phyloP scores from a whole-genome alignment of 37 sponge, comb jelly and placozoan species.

The Beroe forskalii region DNA sequence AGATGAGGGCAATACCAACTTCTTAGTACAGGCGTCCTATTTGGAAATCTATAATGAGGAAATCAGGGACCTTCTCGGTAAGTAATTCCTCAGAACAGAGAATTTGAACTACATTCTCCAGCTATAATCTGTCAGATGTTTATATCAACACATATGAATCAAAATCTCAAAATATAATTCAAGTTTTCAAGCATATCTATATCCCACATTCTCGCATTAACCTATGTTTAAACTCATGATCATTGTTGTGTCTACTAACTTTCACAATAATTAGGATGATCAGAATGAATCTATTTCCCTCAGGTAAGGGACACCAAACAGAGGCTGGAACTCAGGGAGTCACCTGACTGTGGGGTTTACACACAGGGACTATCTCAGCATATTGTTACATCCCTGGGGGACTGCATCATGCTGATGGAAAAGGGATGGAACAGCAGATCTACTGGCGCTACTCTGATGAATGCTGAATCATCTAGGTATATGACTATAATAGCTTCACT shows the following conservation, averaged over 20 bases:
- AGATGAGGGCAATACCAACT: conserved; percentile 71
- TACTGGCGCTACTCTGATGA: conserved; percentile 96
- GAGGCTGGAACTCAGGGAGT: conserved; percentile 86
- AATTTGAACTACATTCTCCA: too few species aligned
- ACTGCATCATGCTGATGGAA: conserved; percentile 77
- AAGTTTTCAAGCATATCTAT: too few species aligned
- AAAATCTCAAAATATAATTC: too few species aligned
- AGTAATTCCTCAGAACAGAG: conserved; percentile 71
- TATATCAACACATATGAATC: too few species aligned
- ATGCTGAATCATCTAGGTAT: conserved; percentile 91
- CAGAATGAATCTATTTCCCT: neutral
- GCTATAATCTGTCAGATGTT: too few species aligned
- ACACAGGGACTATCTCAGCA: conserved; percentile 80
- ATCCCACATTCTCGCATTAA: too few species aligned
- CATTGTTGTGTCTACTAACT: too few species aligned
- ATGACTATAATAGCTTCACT: too few species aligned
- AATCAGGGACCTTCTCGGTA: conserved; percentile 88
- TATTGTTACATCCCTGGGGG: conserved; percentile 75
- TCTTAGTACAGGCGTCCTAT: conserved; percentile 82
- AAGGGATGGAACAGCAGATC: conserved; percentile 85
- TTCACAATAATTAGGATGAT: too few species aligned
- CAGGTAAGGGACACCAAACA: conserved; percentile 72
- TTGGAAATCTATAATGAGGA: conserved; percentile 98
- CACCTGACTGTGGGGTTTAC: conserved; percentile 90
- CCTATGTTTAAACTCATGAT: too few species aligned